A percentile compares a stretch with the other conserved stretches of the same genome.
phyloP scores from a whole-genome alignment of 2,113 vertebrate species.

The Paraplagusia blochii region DNA sequence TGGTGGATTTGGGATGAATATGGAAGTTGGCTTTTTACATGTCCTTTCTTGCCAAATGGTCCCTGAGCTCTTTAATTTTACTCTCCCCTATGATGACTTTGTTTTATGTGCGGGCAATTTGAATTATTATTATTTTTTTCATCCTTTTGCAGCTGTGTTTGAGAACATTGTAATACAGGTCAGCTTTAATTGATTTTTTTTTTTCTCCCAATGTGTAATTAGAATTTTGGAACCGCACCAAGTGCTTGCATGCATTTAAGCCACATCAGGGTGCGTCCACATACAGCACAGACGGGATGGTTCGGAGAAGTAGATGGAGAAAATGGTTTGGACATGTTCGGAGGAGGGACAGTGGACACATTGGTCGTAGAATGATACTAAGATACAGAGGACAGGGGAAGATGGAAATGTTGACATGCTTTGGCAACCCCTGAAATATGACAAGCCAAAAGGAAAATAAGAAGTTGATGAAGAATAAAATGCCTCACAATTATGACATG shows the following conservation, averaged over 20 bases:
- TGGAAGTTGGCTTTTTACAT: conserved; percentile 44
- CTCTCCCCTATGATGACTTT: conserved; percentile 27
- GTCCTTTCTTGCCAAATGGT: conserved; percentile 44
- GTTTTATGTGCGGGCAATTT: conserved; percentile 33
- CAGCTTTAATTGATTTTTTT: conserved; percentile 31
- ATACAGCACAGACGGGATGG: no score
- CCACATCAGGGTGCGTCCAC: no score
- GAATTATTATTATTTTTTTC: conserved; percentile 10
- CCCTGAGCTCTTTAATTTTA: conserved; percentile 37
- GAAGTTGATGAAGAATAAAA: no score
- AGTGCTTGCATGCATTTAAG: neutral
- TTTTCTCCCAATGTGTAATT: conserved; percentile 15
- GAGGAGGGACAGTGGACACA: no score
- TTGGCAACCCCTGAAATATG: no score
- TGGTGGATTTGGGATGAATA: conserved; percentile 40
- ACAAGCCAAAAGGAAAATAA: no score
- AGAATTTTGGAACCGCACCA: conserved; percentile 6
- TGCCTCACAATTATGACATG: no score
- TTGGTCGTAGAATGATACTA: no score
- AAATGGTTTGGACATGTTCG: no score
- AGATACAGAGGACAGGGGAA: no score
- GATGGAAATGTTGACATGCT: no score
- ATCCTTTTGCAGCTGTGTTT: conserved; percentile 43
- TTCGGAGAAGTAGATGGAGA: no score
- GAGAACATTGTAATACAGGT: conserved; percentile 59